Conservation (phyloP, 2,797 vertebrate genomes). For the Apogon talboti region DNA sequence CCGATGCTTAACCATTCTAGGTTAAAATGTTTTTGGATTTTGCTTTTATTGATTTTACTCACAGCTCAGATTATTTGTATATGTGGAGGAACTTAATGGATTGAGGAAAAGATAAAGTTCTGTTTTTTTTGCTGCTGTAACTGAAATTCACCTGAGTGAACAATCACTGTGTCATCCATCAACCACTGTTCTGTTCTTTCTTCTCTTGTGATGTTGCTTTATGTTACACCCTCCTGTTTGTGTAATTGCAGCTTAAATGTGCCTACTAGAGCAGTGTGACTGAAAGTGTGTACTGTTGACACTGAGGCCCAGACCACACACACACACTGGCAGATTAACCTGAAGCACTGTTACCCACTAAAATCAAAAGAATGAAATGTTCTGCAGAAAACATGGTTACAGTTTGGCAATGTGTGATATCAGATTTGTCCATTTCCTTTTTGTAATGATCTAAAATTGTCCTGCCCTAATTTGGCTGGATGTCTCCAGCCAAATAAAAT, state of each 20-base stretch:
- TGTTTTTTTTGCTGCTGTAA: conserved; percentile 33
- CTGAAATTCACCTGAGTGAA: conserved; percentile 41
- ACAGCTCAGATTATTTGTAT: conserved; percentile 55
- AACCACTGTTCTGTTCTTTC: conserved; percentile 26
- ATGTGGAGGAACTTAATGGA: conserved; percentile 32
- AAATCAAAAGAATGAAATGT: conserved; percentile 12
- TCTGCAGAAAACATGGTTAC: neutral
- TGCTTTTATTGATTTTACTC: conserved; percentile 43
- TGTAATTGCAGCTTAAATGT: conserved; percentile 55
- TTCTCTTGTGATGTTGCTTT: conserved; percentile 21
- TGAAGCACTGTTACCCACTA: conserved; percentile 14
- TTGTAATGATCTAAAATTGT: neutral
- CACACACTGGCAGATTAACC: conserved; percentile 11
- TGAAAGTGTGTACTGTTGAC: conserved; percentile 22
- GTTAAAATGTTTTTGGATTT: conserved; percentile 51
- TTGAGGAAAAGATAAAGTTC: conserved; percentile 12
- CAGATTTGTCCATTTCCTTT: neutral
- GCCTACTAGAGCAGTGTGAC: conserved; percentile 56
- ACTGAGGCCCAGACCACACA: conserved; percentile 4
- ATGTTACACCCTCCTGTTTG: conserved; percentile 22
- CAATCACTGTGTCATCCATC: conserved; percentile 42
- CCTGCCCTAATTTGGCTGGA: conserved; percentile 3
- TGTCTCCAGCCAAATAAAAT: neutral
- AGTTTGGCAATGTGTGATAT: neutral
- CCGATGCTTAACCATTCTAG: conserved; percentile 25